Evolutionary conservation across 2,888 invertebrate species (phyloP), one percentile per base, ranked within the genome.

Genomic region (Amiota minor): DNA sequence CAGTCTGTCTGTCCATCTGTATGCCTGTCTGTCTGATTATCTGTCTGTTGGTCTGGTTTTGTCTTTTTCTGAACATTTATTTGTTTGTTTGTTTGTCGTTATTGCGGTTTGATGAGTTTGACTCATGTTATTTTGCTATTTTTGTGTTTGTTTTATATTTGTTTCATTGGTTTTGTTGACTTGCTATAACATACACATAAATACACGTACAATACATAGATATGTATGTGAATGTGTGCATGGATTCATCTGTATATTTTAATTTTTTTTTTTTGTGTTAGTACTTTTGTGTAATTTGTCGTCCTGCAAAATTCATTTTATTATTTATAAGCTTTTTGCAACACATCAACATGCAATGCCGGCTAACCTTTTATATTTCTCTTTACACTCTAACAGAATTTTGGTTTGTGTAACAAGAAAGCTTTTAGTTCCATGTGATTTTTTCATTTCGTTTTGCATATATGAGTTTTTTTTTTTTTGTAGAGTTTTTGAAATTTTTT

Each of bases 301-400:
- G 73, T 72, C 73, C 75, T 78, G 78, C 73, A 78, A 82, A 82
- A 50, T 68, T 82, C 59, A 75, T 77, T 81, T 82, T 79, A 78
- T 80, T 82, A 84, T 82, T 81, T 82, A 84, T 84, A 83, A 79
- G 79, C 69, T 78, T 80, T 68, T 79, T 16, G 47, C 46, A n/a
- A 47, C 47, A 45, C 59, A 23, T 23, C 59, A 59, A 59, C 18
- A 59, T 20, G 59, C 45, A 62, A n/a, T 35, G 45, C 64, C 62
- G 75, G 83, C 81, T 84, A 81, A 82, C 80, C 77, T 77, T 78
- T 77, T 75, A 68, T 23, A 68, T 14, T 14, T 68, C 50, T 67
- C 18, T 59, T 20, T 16, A 20, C 16, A 4, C 9, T 59, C 9
- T 10, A 35, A 35, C 35, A 35, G 35, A 35, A 35, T 35, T 35